Base-by-base conservation (phyloP, 2,888 invertebrate genomes). In the Ennomos fuscantarius region DNA sequence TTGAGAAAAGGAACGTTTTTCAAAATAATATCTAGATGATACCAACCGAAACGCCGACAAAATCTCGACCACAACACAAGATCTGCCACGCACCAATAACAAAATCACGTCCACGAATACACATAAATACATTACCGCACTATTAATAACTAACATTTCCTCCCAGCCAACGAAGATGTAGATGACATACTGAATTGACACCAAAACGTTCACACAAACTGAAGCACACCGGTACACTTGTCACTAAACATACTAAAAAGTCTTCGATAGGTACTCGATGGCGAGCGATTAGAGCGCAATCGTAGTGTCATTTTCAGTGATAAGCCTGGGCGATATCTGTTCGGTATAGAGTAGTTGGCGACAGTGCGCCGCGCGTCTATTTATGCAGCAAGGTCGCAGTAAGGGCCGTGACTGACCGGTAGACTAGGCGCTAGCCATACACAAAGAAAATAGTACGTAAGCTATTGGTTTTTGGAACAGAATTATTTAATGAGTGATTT, bases 301-400 rank as follows among this genome's bases (percentile, higher is more conserved):
- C 88, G 84, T 76, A 77, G 77, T 79, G 84, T 82, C 91, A 91
- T 91, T 89, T 90, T 91, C 80, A 86, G 84, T 88, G 91, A 91
- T 91, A 91, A 91, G 82, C 78, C 80, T 76, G 69, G 68, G 67
- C 78, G 76, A 78, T 79, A 76, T 79, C 77, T 78, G 71, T 76
- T 74, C 82, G 79, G 76, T 73, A 65, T 70, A 72, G 74, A 24
- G 73, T 70, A 76, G 84, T 84, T 89, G 87, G 89, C 87, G 86
- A 86, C 86, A 81, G 80, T 73, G 74, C 63, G 74, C 73, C 69
- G 54, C 75, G 64, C 32, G 73, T 74, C 86, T 88, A 88, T 87
- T 85, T 90, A 80, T 78, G 79, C 74, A 70, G 74, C 89, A 88
- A 89, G 90, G 90, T 82, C 88, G 78, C 57, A 50, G 64, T 74